Evolutionary conservation across 2,888 invertebrate species (phyloP), one percentile per base, ranked within the genome.

Genomic region (Abrostola triplasia): DNA sequence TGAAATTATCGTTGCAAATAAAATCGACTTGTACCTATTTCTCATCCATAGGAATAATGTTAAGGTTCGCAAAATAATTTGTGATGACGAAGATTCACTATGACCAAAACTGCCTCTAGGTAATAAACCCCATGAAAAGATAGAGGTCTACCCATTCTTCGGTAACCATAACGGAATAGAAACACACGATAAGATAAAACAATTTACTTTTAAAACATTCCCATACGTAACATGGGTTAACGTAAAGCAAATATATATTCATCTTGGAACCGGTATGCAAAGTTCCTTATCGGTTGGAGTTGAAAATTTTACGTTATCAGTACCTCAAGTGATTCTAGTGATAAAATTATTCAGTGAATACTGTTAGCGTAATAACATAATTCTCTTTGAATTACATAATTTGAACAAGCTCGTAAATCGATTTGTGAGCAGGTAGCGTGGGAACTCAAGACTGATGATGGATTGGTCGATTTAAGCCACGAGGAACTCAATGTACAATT

Each of bases 211-310:
- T 40, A 6, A 56, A 13, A 7, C 10, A 36, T 53, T 24, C 65
- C 24, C 7, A 36, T 37, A 70, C 64, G 64, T 71, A 58, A 50
- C 52, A 51, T 41, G 36, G 24, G 54, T 12, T 73, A 69, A 50
- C 65, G 70, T 65, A 67, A 36, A 10, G 48, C 52, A 73, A 76
- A 73, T 69, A 79, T 73, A 56, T 69, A 52, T 51, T 64, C 41
- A 36, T 58, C 47, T 35, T 56, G 35, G 13, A 40, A 55, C 67
- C 37, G n/a, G 66, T 76, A 70, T 64, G 73, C 64, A 65, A 73
- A 73, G 13, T 36, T 49, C 41, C 44, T 51, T 64, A 61, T 59
- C 40, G 35, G 24, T 57, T 35, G 40, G 48, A 44, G 48, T 59
- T 59, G n/a, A 37, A 59, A 70, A 67, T 63, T 35, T 69, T 40